These are phyloP conservation scores for Sylvia atricapilla DNA, from an alignment of 2,113 vertebrate genomes.

Conservation along the genomic window DNA sequence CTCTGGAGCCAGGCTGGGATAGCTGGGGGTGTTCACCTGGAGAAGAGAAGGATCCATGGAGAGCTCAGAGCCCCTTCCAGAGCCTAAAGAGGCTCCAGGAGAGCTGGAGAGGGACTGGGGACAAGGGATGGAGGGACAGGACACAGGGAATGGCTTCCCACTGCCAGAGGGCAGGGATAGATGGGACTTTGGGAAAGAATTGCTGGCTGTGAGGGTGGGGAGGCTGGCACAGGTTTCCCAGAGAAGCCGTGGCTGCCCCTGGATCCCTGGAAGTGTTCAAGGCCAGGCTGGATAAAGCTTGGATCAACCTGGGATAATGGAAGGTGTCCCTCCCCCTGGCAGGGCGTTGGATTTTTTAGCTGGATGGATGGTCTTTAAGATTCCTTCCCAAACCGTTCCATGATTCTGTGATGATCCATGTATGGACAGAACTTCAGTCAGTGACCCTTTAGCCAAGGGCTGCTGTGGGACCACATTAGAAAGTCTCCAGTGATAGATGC, in stretches of 20 bases:
- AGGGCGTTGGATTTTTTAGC: not conserved
- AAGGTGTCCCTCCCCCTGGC: not conserved
- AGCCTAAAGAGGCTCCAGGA: not conserved
- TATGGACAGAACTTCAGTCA: not conserved
- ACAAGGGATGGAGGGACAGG: not conserved
- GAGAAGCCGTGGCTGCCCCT: not conserved
- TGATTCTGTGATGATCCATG: not conserved
- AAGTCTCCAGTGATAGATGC: not conserved
- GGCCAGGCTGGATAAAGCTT: accelerated
- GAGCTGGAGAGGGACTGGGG: not conserved
- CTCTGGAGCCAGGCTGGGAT: not conserved
- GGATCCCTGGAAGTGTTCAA: not conserved
- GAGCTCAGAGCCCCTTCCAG: not conserved
- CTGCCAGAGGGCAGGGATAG: accelerated
- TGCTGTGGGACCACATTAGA: not conserved
- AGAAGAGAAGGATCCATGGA: not conserved
- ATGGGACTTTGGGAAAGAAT: not conserved
- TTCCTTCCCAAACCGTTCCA: not conserved
- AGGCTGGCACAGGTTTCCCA: accelerated
- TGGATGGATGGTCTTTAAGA: not conserved
- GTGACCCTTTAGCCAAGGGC: not conserved
- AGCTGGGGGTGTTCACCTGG: not conserved
- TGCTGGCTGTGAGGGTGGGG: accelerated
- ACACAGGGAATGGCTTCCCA: not conserved
- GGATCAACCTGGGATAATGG: accelerated